These are phyloP conservation scores for Geococcyx californianus DNA, from an alignment of 2,113 vertebrate genomes.

Conservation along the genomic window DNA sequence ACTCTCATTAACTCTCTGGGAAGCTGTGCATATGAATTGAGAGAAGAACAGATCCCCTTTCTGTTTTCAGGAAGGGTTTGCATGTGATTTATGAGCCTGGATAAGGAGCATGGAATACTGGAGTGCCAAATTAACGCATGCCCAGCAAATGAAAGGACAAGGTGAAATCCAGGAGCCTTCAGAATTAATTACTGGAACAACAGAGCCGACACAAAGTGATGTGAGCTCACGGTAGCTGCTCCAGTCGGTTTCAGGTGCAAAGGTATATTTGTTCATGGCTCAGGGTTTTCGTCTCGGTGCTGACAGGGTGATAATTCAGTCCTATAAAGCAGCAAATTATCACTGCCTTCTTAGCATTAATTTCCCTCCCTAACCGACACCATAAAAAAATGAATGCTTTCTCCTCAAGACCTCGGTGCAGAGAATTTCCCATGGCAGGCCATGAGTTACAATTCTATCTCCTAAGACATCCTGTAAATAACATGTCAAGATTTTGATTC, in stretches of 20 bases:
- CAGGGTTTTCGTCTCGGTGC: not conserved
- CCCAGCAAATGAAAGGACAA: not conserved
- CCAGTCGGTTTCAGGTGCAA: slow-evolving; percentile 38
- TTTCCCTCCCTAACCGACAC: slow-evolving; percentile 31
- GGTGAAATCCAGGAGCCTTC: not conserved
- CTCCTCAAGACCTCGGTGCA: slow-evolving; percentile 20
- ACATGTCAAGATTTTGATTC: not conserved
- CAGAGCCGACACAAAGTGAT: not conserved
- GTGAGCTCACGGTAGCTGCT: not conserved
- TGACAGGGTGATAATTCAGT: slow-evolving; percentile 49
- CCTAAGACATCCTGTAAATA: slow-evolving; percentile 61
- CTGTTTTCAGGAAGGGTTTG: not conserved
- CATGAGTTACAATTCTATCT: slow-evolving; percentile 69
- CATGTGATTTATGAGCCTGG: slow-evolving; percentile 32
- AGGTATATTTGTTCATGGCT: slow-evolving; percentile 53
- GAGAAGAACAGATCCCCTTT: slow-evolving; percentile 37
- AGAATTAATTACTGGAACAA: slow-evolving; percentile 25
- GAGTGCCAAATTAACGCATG: slow-evolving; percentile 4
- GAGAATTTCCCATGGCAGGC: not conserved
- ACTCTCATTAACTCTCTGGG: not conserved
- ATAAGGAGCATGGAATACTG: not conserved
- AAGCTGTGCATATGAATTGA: not conserved
- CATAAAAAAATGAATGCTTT: slow-evolving; percentile 45
- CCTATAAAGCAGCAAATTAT: slow-evolving; percentile 51
- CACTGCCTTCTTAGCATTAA: slow-evolving; percentile 46